A percentile compares a stretch with the other conserved stretches of the same genome.
Conservation (phyloP, 64 coral and sea anemone genomes). For the Catalaphyllia jardinei region DNA sequence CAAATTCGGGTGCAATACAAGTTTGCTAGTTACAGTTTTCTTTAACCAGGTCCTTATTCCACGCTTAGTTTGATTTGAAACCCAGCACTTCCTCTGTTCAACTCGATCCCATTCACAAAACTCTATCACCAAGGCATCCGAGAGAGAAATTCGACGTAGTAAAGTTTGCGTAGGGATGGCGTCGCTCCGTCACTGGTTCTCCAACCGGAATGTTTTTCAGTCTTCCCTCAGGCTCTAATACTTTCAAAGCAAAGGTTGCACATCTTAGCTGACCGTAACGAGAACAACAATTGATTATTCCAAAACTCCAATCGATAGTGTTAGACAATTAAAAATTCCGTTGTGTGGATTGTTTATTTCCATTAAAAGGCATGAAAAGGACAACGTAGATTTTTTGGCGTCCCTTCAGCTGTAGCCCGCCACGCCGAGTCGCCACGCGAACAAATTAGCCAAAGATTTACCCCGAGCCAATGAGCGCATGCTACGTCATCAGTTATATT, state of each 20-base stretch:
- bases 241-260: background rate
- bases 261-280: background rate
- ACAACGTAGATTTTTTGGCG: background rate
- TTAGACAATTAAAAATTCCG: constrained; percentile 16
- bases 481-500: constrained; percentile 33
- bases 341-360: constrained; percentile 10
- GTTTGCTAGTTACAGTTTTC: background rate
- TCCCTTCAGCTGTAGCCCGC: constrained; percentile 18
- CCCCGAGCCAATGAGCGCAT: background rate
- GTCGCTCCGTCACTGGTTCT: background rate
- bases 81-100: background rate
- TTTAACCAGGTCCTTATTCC: background rate
- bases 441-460: constrained; percentile 37
- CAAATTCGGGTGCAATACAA: constrained; percentile 50
- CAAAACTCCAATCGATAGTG: background rate
- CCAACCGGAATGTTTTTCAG: background rate
- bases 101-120: constrained; percentile 30
- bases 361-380: background rate
- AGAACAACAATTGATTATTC: background rate
- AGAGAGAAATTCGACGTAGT: constrained; percentile 28
- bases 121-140: background rate
- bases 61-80: background rate
- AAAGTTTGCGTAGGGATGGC: constrained; percentile 43
- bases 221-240: background rate
- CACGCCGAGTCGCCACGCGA: constrained; percentile 41